Base-by-base conservation (phyloP, 2,797 vertebrate species). In the Centroberyx gerrardi region DNA sequence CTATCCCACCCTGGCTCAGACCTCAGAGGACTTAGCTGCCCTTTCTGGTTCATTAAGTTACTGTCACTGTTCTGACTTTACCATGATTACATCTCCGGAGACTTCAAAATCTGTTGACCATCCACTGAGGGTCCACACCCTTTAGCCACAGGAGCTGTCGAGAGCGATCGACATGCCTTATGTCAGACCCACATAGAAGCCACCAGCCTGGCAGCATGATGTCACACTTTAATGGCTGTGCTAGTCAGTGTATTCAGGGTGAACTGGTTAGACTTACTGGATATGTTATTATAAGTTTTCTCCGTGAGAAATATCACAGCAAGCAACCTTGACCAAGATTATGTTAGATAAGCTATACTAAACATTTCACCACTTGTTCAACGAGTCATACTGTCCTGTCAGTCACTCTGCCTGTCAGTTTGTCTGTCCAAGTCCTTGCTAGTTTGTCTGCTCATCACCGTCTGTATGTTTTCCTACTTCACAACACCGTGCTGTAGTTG, bases 81-180 rank as follows among this genome's bases (percentile, higher is more conserved):
- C 71, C 76, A 83, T 90, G 87, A 89, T 90, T 85, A 87, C 74
- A 84, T 87, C 84, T 82, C 81, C 63, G 55, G 62, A 79, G 81
- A 86, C 48, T 80, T 79, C 71, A 36, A 80, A 80, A 84, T 88
- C 63, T 88, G 80, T 78, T 89, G 87, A 89, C 88, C 80, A 22
- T 78, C 87, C 81, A 76, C 59, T 40, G 46, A 90, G 49, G 85
- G 81, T 86, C 87, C 90, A 88, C 91, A 79, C 91, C 91, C 92
- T 83, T 22, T 74, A 82, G 82, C 90, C 87, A 31, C 92, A 87
- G 68, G 70, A 79, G 68, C 72, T 89, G 86, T 78, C 81, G 46
- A 42, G 48, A 81, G 59, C 63, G 68, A 38, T 87, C 83, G 87
- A 75, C 82, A 76, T 15, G 38, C 74, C 85, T 74, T 72, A 75